phyloP scores from a whole-genome alignment of 2,113 vertebrate species.

The Callopanchax toddi region DNA sequence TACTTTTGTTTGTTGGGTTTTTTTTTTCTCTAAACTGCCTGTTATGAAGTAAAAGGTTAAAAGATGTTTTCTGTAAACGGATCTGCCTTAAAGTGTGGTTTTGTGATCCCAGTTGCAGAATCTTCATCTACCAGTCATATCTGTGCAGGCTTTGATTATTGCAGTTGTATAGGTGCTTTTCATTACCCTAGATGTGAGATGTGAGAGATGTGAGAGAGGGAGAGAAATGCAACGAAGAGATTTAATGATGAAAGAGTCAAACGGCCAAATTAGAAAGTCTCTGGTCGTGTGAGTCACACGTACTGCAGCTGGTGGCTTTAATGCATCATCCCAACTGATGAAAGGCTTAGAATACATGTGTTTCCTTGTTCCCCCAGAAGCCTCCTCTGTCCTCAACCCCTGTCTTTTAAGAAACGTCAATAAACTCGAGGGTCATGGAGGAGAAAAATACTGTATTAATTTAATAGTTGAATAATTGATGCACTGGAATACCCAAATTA shows the following conservation, averaged over 20 bases:
- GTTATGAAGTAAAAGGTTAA: slow-evolving; percentile 11
- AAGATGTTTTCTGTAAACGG: slow-evolving; percentile 8
- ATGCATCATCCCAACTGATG: background rate
- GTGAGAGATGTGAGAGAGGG: background rate
- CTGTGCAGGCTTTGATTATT: background rate
- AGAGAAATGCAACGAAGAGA: background rate
- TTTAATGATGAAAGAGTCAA: background rate
- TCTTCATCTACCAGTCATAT: background rate
- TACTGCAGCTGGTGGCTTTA: background rate
- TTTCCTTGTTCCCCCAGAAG: background rate
- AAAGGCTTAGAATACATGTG: background rate
- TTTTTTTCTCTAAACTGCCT: background rate
- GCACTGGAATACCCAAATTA: too few relatives aligned
- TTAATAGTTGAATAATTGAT: too few relatives aligned
- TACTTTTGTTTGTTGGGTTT: too few relatives aligned
- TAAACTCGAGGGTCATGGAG: too few relatives aligned
- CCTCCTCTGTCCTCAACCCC: background rate
- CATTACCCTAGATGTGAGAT: background rate
- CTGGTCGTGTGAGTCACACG: background rate
- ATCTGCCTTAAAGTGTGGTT: slow-evolving; percentile 4
- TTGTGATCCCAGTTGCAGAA: slow-evolving; percentile 2
- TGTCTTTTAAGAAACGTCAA: too few relatives aligned
- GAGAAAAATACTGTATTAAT: too few relatives aligned
- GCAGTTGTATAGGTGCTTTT: background rate
- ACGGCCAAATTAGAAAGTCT: background rate